Evolutionary conservation across 2,888 invertebrate species (phyloP).

Genomic region (Macrophya alboannulata): DNA sequence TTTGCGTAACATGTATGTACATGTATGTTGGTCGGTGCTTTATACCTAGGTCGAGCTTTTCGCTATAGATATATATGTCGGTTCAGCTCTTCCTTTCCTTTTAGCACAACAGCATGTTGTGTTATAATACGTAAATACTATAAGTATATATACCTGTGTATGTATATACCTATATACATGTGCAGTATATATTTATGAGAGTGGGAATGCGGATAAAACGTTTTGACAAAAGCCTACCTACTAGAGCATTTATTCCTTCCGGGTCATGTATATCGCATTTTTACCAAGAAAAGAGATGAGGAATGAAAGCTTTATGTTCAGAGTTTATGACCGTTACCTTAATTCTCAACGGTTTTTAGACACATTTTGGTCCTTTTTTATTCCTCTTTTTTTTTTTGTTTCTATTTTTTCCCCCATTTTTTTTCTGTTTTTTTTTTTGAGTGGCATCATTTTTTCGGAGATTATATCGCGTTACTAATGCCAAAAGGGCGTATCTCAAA

Average conservation of each 20-base stretch:
- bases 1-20: conserved; percentile 19
- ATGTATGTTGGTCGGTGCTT: neutral
- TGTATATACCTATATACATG: neutral
- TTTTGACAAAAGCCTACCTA: conserved; percentile 34
- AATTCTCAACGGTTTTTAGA: conserved; percentile 8
- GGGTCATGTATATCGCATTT: neutral
- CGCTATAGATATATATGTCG: neutral
- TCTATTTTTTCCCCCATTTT: neutral
- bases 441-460: no score
- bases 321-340: neutral
- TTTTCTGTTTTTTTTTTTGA: no score
- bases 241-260: conserved; percentile 29
- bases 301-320: conserved; percentile 1
- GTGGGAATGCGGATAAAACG: conserved; percentile 19
- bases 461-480: no score
- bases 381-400: neutral
- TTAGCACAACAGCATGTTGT: neutral
- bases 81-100: conserved; percentile 1
- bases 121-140: neutral
- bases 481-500: no score
- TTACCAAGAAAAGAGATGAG: neutral
- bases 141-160: neutral
- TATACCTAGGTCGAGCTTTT: conserved; percentile 9
- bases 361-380: neutral
- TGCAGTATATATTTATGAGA: neutral